These are phyloP conservation scores for Sebastes schlegelii DNA, from an alignment of 2,113 vertebrate species.

Conservation along the genomic window DNA sequence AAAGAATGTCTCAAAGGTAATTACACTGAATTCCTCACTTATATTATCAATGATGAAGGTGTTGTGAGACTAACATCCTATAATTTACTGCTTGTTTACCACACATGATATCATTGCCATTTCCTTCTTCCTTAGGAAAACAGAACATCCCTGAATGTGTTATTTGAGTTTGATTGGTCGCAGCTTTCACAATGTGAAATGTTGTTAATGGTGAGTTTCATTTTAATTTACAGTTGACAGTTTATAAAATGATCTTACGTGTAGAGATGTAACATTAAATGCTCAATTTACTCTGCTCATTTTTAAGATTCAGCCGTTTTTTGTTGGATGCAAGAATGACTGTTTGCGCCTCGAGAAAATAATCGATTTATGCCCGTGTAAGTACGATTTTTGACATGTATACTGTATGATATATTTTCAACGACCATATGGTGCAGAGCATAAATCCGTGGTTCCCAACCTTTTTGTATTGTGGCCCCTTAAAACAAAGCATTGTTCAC, in stretches of 20 bases:
- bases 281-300: neutral
- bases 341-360: slow-evolving; percentile 50
- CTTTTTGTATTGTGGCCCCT: neutral
- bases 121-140: slow-evolving; percentile 63
- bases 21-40: neutral
- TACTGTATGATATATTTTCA: neutral
- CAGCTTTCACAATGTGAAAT: slow-evolving; percentile 59
- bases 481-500: neutral
- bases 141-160: slow-evolving; percentile 65
- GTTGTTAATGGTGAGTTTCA: slow-evolving; percentile 68
- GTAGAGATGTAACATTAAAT: neutral
- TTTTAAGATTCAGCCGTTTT: slow-evolving; percentile 79
- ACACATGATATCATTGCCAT: neutral
- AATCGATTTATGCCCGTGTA: slow-evolving; percentile 61
- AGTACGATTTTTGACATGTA: slow-evolving; percentile 43
- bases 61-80: neutral
- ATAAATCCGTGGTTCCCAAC: neutral
- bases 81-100: neutral
- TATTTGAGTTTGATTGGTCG: slow-evolving; percentile 61
- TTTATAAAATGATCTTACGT: neutral
- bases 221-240: neutral
- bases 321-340: slow-evolving; percentile 69
- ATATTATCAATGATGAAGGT: neutral
- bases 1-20: slow-evolving; percentile 72
- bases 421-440: neutral